A percentile compares a stretch with the other conserved stretches of the same genome.
Evolutionary conservation across 2,888 invertebrate genomes (phyloP).

Genomic region (Melipona beecheii): DNA sequence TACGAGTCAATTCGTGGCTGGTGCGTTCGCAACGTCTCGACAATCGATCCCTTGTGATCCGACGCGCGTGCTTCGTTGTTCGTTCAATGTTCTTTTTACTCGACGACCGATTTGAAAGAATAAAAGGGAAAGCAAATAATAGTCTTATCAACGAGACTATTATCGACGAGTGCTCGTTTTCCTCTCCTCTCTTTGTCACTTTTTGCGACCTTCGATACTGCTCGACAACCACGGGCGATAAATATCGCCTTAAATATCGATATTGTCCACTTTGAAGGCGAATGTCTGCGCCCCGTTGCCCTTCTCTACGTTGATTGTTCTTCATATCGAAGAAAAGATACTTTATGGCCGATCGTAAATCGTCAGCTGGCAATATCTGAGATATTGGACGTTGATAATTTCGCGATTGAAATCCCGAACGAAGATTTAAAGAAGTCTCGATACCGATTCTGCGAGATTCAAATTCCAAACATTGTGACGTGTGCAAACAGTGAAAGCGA

Average conservation of each 20-base stretch:
- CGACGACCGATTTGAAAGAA: neutral
- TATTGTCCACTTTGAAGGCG: conserved; percentile 6
- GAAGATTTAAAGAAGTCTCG: neutral
- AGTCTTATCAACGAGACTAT: too few relatives aligned
- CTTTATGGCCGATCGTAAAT: neutral
- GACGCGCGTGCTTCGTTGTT: neutral
- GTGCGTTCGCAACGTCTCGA: neutral
- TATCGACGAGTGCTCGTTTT: conserved; percentile 8
- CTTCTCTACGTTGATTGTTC: neutral
- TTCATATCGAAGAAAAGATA: neutral
- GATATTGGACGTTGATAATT: neutral
- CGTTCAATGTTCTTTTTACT: neutral
- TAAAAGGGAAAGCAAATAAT: conserved; percentile 6
- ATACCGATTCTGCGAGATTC: neutral
- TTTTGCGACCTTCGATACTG: neutral
- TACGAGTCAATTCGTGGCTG: conserved; percentile 27
- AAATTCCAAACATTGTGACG: neutral
- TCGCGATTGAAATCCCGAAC: neutral
- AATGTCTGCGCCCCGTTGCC: neutral
- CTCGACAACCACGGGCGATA: conserved; percentile 21
- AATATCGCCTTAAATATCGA: conserved; percentile 50
- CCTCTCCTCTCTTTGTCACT: conserved; percentile 8
- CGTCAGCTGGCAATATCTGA: neutral
- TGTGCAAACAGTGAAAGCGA: conserved; percentile 12
- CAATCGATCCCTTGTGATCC: conserved; percentile 27